Conservation (phyloP, 1,140 invertebrate species). For the Bombus waltoni region DNA sequence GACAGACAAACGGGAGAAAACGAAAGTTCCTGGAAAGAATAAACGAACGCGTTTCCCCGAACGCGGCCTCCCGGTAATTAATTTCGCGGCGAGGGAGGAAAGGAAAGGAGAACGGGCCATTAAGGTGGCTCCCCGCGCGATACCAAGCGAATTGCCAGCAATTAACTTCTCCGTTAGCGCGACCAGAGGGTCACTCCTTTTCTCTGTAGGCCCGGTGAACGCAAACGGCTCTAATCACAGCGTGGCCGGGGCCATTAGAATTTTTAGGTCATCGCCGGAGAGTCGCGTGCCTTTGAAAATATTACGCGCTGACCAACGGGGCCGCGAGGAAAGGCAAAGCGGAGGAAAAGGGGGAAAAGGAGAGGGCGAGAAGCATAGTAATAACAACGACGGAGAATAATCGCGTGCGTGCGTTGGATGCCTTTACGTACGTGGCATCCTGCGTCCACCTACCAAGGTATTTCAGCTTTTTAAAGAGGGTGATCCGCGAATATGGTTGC, state of each 20-base stretch:
- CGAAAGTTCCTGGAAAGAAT: neutral
- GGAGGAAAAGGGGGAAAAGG: no score
- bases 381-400: neutral
- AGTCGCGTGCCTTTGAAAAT: conserved; percentile 29
- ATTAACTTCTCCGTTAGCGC: conserved; percentile 14
- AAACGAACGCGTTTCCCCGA: neutral
- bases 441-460: neutral
- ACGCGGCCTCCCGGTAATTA: neutral
- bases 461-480: neutral
- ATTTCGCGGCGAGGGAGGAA: neutral
- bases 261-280: conserved; percentile 28
- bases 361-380: neutral
- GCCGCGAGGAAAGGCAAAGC: neutral
- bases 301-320: conserved; percentile 2
- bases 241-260: conserved; percentile 6
- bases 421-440: neutral
- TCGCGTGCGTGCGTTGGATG: conserved; percentile 4
- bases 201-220: conserved; percentile 6
- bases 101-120: neutral
- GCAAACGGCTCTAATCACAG: conserved; percentile 7
- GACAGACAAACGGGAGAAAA: neutral
- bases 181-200: conserved; percentile 17
- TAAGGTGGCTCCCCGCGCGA: conserved; percentile 4
- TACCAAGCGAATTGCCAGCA: conserved; percentile 26
- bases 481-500: neutral